Conservation (phyloP, 2,797 vertebrate genomes). For the Hylomyscus alleni region DNA sequence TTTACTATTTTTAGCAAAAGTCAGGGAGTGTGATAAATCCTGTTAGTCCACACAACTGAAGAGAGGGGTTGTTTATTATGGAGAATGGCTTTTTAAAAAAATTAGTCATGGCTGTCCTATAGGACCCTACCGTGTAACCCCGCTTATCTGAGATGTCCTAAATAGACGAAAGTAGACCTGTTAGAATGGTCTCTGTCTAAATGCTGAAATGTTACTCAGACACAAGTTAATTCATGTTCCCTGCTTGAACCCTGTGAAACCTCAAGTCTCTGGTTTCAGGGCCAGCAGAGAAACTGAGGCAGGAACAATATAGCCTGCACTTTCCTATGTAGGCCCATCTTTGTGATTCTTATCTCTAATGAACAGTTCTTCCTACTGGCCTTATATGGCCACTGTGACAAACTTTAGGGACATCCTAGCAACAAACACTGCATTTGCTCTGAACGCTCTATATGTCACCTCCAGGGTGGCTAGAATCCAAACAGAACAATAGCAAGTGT, state of each 20-base stretch:
- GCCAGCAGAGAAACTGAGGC: not conserved
- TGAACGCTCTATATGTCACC: rapidly evolving
- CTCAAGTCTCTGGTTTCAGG: not conserved
- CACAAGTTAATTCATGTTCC: rapidly evolving
- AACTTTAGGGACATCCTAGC: not conserved
- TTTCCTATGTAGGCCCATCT: not conserved
- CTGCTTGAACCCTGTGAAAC: not conserved
- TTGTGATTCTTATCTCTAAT: not conserved
- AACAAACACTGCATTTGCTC: rapidly evolving
- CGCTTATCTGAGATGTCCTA: not conserved
- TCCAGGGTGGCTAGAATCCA: rapidly evolving
- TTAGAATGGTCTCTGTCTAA: not conserved
- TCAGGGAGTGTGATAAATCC: constrained; percentile 85
- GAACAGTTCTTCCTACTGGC: not conserved
- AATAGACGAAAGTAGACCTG: not conserved
- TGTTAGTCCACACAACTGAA: constrained; percentile 72
- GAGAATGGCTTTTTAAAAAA: not conserved
- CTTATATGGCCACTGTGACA: no score
- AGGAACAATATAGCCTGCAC: not conserved
- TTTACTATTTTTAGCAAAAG: constrained; percentile 90
- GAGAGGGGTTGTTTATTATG: constrained; percentile 45
- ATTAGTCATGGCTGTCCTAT: not conserved
- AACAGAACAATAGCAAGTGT: not conserved
- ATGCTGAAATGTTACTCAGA: not conserved
- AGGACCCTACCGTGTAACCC: not conserved